Conservation (phyloP, 2,888 invertebrate genomes). For the Euplagia quadripunctaria region DNA sequence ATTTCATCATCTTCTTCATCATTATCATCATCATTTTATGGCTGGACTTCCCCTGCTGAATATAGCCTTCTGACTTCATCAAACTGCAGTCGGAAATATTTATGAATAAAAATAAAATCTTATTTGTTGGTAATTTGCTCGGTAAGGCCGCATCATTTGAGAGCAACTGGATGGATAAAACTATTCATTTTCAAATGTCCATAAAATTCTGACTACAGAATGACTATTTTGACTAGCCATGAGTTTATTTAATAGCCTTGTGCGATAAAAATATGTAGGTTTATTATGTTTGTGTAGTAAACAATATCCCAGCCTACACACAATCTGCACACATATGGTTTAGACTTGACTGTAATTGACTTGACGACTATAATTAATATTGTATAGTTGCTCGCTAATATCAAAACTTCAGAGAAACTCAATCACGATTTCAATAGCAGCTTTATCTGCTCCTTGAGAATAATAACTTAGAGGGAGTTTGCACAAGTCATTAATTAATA, state of each 20-base stretch:
- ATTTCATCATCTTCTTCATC: too few relatives aligned
- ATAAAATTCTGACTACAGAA: too few relatives aligned
- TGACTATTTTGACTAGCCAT: too few relatives aligned
- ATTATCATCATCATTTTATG: too few relatives aligned
- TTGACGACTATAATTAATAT: not conserved
- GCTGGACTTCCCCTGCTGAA: too few relatives aligned
- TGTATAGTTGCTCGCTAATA: not conserved
- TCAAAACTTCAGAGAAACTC: constrained; percentile 10
- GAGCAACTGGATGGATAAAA: too few relatives aligned
- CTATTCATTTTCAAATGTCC: too few relatives aligned
- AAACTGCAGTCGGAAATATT: too few relatives aligned
- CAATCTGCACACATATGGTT: not conserved
- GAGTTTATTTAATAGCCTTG: not conserved
- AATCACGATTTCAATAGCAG: constrained; percentile 6
- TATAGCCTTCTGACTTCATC: too few relatives aligned
- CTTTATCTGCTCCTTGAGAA: constrained; percentile 10
- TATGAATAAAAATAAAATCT: too few relatives aligned
- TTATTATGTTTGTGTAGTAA: not conserved
- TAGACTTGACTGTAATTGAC: not conserved
- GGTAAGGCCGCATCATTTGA: too few relatives aligned
- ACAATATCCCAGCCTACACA: not conserved
- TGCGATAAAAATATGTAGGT: not conserved
- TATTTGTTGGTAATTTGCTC: too few relatives aligned
- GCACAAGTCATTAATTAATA: not conserved
- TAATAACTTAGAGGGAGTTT: constrained; percentile 6